These are phyloP conservation scores for Melipona bicolor DNA, from an alignment of 2,888 invertebrate genomes.

Conservation along the genomic window DNA sequence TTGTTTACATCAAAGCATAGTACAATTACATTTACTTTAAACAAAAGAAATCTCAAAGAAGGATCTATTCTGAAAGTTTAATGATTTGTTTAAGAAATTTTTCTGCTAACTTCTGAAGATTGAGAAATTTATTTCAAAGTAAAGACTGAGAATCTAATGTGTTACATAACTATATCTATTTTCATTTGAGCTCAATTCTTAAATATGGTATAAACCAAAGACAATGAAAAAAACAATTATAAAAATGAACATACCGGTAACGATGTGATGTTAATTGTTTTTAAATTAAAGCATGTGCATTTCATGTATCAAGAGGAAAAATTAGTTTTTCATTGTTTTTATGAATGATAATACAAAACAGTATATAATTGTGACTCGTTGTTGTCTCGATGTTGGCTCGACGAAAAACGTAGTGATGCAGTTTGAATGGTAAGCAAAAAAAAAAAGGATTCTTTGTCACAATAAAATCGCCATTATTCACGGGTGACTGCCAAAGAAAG, in stretches of 20 bases:
- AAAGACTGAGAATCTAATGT: no score
- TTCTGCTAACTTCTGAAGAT: no score
- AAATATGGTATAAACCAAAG: not conserved
- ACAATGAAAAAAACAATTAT: not conserved
- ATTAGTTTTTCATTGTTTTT: not conserved
- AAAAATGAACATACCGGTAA: not conserved
- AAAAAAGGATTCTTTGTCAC: conserved; percentile 24
- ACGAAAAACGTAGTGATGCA: conserved; percentile 10
- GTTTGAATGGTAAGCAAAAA: not conserved
- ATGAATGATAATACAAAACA: not conserved
- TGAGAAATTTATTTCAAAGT: no score
- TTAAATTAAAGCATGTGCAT: not conserved
- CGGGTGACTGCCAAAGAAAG: conserved; percentile 32
- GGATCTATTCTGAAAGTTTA: no score
- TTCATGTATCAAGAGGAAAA: not conserved
- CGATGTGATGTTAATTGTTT: not conserved
- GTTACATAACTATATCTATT: not conserved
- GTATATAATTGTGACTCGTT: not conserved
- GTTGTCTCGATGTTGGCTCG: not conserved
- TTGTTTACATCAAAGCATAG: no score
- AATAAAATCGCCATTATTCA: conserved; percentile 48
- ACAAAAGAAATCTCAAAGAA: no score
- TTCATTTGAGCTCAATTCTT: not conserved
- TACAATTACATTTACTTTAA: no score
- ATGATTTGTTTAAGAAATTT: no score